Evolutionary conservation across 2,113 vertebrate genomes (phyloP), one percentile per base, ranked within the genome.

Genomic region (Cephalopholis sonnerati): DNA sequence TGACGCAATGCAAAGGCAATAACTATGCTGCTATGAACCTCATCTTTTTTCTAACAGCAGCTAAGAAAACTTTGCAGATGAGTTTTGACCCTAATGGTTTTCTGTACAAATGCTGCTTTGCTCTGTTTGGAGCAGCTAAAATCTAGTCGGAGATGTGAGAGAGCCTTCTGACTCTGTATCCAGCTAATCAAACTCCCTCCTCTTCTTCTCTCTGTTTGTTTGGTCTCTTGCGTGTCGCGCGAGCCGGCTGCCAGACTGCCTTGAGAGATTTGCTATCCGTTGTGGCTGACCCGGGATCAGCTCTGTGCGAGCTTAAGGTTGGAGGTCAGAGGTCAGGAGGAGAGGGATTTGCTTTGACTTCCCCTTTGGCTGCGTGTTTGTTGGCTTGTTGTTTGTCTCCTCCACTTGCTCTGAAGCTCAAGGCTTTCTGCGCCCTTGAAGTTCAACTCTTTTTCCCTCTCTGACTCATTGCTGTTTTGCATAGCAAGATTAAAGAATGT

Each of bases 341-440:
- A 66, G 51, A 46, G 46, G 63, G 46, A 73, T 72, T 83, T 39
- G 44, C 63, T 80, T 58, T 36, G 10, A 67, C 36, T 48, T 36
- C 7, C 32, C 67, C 57, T 67, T 51, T 2, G 7, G 32, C 76
- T 74, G 66, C 1, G 0, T 82, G 44, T 57, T 78, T 72, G 53
- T 53, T 61, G 70, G 5, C 7, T 22, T 63, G 17, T 39, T 84
- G 57, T 76, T 50, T 58, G 20, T 70, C 15, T 68, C 32, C 24
- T 71, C 16, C 24, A 16, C 39, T 79, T 70, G 16, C 44, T 70
- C 55, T 62, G 24, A 85, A 70, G 67, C 64, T 55, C 15, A 53
- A 68, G 16, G 39, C 44, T 66, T 13, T 62, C 29, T 50, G 13
- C 51, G 73, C 64, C 76, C 71, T 83, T 79, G 72, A 72, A 83